These are phyloP conservation scores for Marisa cornuarietis DNA, from an alignment of 1,140 invertebrate species.

Conservation along the genomic window DNA sequence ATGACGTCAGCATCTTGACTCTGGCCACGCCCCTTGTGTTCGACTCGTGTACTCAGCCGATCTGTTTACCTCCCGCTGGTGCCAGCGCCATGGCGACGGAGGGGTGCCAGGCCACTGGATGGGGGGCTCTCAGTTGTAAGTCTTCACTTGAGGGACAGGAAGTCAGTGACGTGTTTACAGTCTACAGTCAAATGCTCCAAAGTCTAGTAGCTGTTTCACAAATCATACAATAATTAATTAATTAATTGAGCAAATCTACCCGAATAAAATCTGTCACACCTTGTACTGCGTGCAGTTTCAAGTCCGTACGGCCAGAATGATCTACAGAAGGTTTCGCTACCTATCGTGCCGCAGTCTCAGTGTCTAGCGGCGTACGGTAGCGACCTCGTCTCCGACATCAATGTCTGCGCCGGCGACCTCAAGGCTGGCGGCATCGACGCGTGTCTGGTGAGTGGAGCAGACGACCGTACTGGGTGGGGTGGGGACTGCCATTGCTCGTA, in stretches of 20 bases:
- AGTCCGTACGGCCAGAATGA: background rate
- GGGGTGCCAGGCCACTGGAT: conserved; percentile 11
- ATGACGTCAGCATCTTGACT: conserved; percentile 21
- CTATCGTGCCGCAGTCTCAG: conserved; percentile 9
- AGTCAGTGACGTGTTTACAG: too few species aligned
- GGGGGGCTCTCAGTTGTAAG: conserved; percentile 11
- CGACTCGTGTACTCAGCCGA: background rate
- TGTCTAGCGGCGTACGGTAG: conserved; percentile 12
- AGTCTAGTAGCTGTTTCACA: background rate
- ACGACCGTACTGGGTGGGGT: too few species aligned
- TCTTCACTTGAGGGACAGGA: too few species aligned
- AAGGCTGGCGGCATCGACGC: conserved; percentile 21
- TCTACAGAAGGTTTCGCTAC: conserved; percentile 16
- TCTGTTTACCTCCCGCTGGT: background rate
- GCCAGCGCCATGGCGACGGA: background rate
- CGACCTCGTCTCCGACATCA: conserved; percentile 12
- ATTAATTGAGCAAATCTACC: background rate
- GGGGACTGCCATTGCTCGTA: too few species aligned
- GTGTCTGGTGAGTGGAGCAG: conserved; percentile 16
- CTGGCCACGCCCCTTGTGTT: background rate
- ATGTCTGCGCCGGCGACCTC: conserved; percentile 23
- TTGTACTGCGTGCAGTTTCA: background rate
- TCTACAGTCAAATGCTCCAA: background rate
- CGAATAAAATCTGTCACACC: background rate
- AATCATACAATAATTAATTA: background rate